Conservation (phyloP, 2,797 vertebrate genomes). For the Syngnathus acus region DNA sequence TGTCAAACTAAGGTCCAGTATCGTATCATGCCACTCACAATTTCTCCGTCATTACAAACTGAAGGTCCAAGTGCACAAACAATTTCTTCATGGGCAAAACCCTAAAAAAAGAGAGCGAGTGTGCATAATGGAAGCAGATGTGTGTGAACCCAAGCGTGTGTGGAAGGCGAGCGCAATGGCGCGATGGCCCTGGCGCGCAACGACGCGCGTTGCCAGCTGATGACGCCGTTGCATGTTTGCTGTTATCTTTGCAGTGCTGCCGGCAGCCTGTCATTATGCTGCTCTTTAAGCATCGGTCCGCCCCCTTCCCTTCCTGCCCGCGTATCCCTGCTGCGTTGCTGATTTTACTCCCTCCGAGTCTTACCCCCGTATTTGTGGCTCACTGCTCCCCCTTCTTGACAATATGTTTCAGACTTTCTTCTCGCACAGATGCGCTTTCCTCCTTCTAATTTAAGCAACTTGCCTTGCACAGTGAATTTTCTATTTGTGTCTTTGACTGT, state of each 20-base stretch:
- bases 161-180: constrained; percentile 22
- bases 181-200: constrained; percentile 21
- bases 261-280: constrained; percentile 59
- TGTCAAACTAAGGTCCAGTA: neutral
- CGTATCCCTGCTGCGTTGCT: constrained; percentile 26
- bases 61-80: too few species aligned
- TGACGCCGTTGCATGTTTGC: constrained; percentile 11
- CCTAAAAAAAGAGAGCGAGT: neutral
- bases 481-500: too few species aligned
- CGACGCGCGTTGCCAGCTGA: constrained; percentile 30
- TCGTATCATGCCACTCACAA: neutral
- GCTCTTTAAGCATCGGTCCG: constrained; percentile 47
- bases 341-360: constrained; percentile 35
- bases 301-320: constrained; percentile 31
- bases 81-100: neutral
- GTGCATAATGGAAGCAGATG: neutral
- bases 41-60: neutral
- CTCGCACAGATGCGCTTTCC: constrained; percentile 4
- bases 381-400: constrained; percentile 28
- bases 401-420: constrained; percentile 30
- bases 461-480: too few species aligned
- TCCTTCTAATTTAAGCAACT: neutral
- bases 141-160: constrained; percentile 26
- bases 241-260: constrained; percentile 15
- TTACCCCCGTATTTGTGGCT: constrained; percentile 40